Evolutionary conservation across 2,113 vertebrate species (phyloP).

Genomic region (Boleophthalmus pectinirostris): DNA sequence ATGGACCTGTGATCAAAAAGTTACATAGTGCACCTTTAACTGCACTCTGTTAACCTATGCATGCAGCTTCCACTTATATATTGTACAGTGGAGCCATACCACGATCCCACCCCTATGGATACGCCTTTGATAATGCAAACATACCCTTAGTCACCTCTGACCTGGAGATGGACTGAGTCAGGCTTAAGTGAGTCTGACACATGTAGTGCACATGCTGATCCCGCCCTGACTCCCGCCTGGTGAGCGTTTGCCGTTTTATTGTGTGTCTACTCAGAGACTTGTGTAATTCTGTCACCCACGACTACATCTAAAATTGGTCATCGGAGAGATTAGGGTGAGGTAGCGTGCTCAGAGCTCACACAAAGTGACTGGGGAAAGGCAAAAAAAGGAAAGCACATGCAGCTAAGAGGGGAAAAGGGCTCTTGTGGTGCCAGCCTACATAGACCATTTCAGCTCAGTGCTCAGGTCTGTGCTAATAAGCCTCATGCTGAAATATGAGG

Average conservation of each 20-base stretch:
- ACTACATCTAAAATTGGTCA: conserved; percentile 40
- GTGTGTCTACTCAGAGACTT: conserved; percentile 43
- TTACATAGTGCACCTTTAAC: background rate
- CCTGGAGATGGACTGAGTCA: background rate
- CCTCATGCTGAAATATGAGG: conserved; percentile 57
- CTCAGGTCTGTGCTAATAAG: conserved; percentile 62
- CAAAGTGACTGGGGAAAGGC: conserved; percentile 12
- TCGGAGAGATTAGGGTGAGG: conserved; percentile 28
- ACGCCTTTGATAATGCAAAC: background rate
- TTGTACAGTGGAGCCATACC: background rate
- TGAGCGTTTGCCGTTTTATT: conserved; percentile 22
- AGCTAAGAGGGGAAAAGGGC: conserved; percentile 27
- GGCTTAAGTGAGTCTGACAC: background rate
- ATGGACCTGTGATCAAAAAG: no score
- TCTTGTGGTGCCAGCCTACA: conserved; percentile 43
- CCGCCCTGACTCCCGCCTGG: conserved; percentile 18
- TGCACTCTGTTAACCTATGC: background rate
- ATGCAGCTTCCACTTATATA: background rate
- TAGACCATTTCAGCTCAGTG: conserved; percentile 68
- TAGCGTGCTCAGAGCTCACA: background rate
- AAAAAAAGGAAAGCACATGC: background rate
- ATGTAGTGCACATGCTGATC: background rate
- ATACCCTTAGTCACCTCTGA: background rate
- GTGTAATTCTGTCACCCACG: conserved; percentile 45
- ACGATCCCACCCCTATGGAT: background rate